Evolutionary conservation across 2,113 vertebrate species (phyloP), one percentile per base, ranked within the genome.

Genomic region (Acanthochromis polyacanthus): DNA sequence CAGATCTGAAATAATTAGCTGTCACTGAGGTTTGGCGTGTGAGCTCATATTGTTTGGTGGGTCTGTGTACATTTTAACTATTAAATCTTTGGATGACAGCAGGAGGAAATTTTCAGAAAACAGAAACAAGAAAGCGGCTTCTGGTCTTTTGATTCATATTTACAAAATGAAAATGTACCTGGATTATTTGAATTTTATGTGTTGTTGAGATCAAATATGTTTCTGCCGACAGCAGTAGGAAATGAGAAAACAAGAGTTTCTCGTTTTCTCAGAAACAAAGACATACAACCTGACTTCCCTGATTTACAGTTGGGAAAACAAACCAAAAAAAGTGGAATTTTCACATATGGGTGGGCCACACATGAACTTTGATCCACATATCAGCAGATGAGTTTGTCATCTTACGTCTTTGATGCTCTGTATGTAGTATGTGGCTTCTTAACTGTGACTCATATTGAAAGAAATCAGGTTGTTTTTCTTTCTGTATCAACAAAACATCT

Each of bases 1-100:
- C 25, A 63, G 28, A 65, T 69, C 11, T 9, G 43, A 51, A 56
- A 58, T 70, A 55, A 81, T 78, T 74, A 45, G 50, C 48, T 63
- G 30, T 69, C 48, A 61, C 53, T 30, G 22, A 65, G 14, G 58
- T 82, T 57, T 45, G 10, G 56, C 20, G 53, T 70, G 15, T 0
- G 16, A 51, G 17, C 20, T 36, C 32, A 57, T 40, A 38, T 58
- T 58, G 66, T 75, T 70, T 72, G 17, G 16, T 1, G 15, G 16
- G 45, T 46, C 19, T 19, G 7, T 50, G 48, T 50, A 50, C 5
- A n/a, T 50, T 50, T n/a, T 19, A 19, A 50, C 48, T 19, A n/a
- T 50, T 50, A 10, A 7, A 19, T n/a, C 3, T 19, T 9, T 9
- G 19, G 8, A n/a, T 2, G 48, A 50, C 48, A 50, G 19, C 17